These are phyloP conservation scores for Allolobophora icterica DNA, from an alignment of 2,888 invertebrate species.

Conservation along the genomic window DNA sequence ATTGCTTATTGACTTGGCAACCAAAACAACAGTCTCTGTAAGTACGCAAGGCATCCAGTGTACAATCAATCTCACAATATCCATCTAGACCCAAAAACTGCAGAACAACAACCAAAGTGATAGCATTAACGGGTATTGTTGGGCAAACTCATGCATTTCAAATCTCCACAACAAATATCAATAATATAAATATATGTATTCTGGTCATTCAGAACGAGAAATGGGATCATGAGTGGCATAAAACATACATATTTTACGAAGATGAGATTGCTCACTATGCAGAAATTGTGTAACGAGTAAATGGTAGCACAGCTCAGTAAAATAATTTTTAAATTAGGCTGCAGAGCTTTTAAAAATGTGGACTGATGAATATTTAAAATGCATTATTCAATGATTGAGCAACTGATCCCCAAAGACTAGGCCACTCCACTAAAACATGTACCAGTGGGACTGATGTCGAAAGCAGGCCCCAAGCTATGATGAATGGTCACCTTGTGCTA, in stretches of 20 bases:
- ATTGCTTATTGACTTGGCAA: no score
- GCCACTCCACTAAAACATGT: neutral
- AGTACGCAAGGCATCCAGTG: no score
- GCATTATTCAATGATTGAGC: neutral
- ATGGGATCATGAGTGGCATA: neutral
- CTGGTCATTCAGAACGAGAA: no score
- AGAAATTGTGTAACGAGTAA: neutral
- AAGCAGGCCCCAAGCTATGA: neutral
- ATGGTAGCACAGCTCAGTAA: neutral
- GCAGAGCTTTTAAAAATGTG: neutral
- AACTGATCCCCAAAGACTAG: neutral
- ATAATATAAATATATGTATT: no score
- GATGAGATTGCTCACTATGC: neutral
- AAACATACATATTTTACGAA: no score
- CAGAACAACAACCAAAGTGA: neutral
- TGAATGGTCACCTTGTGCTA: conserved; percentile 10
- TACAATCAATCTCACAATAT: neutral
- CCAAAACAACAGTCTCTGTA: no score
- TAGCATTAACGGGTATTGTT: neutral
- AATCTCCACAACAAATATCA: no score
- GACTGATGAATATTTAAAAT: neutral
- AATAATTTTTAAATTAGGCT: neutral
- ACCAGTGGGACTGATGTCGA: neutral
- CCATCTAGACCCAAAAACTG: neutral
- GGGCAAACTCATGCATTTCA: neutral